Base-by-base conservation (phyloP, 2,888 invertebrate species). In the Hoplodrina ambigua region DNA sequence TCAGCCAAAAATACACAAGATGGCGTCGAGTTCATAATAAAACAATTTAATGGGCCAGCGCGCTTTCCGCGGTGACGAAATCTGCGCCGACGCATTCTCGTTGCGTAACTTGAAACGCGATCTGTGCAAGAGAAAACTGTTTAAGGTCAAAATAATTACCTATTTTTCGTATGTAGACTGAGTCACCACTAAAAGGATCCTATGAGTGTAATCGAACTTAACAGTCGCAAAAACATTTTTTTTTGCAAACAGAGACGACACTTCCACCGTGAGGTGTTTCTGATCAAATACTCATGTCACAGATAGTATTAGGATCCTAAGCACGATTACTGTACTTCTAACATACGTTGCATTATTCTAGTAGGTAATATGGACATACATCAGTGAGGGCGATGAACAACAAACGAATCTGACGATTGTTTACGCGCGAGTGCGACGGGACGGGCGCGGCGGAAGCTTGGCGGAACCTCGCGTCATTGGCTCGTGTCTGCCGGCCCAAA, bases 1-100 rank as follows among this genome's bases (percentile, higher is more conserved):
- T 89, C 94, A 91, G 94, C 95, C 94, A 94, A 96, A 96, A 96
- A 96, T 95, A 96, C 93, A 94, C 92, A 93, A 94, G 93, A 95
- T 94, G 95, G 95, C 95, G 95, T 92, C 95, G 93, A 90, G 94
- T 95, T 94, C 95, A 95, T 95, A 96, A 95, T 96, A 96, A 95
- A 96, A 95, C 95, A 94, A 95, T 96, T 95, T 96, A 96, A 96
- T 95, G 95, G 95, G 95, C 95, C 95, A 94, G 93, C 95, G 94
- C 95, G 94, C 92, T 95, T 96, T 94, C 95, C 95, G 95, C 92
- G 94, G 94, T 95, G 95, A 95, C 94, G 95, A 96, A 95, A 96
- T 94, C 91, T 89, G 92, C 94, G 93, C 93, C 93, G 93, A 93
- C 94, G 94, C 94, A 94, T 93, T 91, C 90, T 88, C 86, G 92